phyloP scores from a whole-genome alignment of 2,113 vertebrate species.

The Hydropotes inermis region DNA sequence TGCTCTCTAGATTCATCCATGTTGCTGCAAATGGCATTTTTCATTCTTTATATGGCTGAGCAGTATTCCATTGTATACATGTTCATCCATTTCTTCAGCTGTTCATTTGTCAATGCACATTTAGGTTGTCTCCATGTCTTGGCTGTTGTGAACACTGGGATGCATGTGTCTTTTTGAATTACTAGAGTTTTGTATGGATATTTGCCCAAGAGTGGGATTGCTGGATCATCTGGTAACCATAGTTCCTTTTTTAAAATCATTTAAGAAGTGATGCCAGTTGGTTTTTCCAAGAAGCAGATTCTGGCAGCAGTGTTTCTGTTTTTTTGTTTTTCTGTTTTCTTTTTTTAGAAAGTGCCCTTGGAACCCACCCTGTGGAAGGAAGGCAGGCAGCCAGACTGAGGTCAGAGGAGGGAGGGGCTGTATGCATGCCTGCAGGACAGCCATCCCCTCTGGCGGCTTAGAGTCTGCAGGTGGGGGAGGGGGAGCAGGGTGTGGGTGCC shows the following conservation, averaged over 20 bases:
- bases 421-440: neutral
- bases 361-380: neutral
- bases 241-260: neutral
- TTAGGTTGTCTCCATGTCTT: neutral
- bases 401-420: neutral
- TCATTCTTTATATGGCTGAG: neutral
- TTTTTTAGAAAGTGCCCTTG: neutral
- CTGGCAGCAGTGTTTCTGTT: neutral
- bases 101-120: neutral
- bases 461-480: rapidly evolving
- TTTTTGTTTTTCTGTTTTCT: neutral
- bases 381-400: neutral
- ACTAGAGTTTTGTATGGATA: neutral
- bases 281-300: neutral
- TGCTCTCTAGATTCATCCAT: neutral
- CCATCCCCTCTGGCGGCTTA: neutral
- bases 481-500: neutral
- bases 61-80: neutral
- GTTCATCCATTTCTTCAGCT: neutral
- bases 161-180: neutral
- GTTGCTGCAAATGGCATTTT: neutral
- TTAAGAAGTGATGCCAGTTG: neutral
- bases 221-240: neutral
- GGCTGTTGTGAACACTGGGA: neutral
- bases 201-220: neutral